A percentile compares a stretch with the other conserved stretches of the same genome.
Conservation (phyloP, 2,113 vertebrate genomes). For the Tetraodon nigroviridis region DNA sequence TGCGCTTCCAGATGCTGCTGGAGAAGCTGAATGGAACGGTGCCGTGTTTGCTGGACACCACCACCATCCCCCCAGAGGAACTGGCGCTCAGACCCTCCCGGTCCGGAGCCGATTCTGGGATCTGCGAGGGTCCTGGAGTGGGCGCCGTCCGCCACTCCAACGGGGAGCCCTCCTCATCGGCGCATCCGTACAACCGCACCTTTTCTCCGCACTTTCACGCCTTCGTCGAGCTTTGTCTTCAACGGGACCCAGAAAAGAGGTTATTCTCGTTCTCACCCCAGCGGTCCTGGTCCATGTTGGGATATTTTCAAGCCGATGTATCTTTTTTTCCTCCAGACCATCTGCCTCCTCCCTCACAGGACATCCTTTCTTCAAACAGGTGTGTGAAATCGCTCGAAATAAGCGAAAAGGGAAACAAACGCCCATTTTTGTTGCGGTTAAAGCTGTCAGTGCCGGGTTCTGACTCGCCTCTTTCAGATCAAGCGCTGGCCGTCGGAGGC, state of each 20-base stretch:
- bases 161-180: conserved; percentile 76
- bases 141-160: conserved; percentile 78
- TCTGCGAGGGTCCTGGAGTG: conserved; percentile 77
- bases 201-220: conserved; percentile 91
- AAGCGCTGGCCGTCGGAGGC: conserved; percentile 88
- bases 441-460: no score
- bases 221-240: conserved; percentile 92
- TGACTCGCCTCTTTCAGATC: conserved; percentile 72
- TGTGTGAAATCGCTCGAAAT: conserved; percentile 48
- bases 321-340: conserved; percentile 74
- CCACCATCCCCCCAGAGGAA: conserved; percentile 92
- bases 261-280: conserved; percentile 33
- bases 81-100: conserved; percentile 86
- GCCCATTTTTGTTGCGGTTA: no score
- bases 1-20: conserved; percentile 84
- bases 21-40: conserved; percentile 96
- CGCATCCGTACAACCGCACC: conserved; percentile 91
- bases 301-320: not conserved
- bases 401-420: no score
- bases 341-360: conserved; percentile 83
- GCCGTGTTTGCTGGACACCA: conserved; percentile 91
- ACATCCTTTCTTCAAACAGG: conserved; percentile 98
- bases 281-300: not conserved
- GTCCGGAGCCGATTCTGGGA: conserved; percentile 80
- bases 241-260: conserved; percentile 88